Percentiles rank a stretch among this genome's conserved stretches.
These are phyloP conservation scores for Nannospalax galili DNA, from an alignment of 2,113 vertebrate species.

Conservation along the genomic window DNA sequence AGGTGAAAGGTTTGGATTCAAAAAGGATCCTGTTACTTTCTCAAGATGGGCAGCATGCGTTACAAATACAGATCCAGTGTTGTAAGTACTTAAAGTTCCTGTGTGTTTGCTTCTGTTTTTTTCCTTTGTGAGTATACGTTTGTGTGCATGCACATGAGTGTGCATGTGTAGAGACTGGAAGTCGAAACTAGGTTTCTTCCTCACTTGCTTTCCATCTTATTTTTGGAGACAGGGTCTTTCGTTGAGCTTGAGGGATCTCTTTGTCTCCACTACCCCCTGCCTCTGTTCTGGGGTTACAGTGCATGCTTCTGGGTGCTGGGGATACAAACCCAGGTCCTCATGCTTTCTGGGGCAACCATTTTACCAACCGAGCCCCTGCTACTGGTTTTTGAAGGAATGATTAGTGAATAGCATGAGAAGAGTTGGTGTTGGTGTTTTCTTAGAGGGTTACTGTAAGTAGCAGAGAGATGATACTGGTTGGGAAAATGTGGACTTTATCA, in stretches of 20 bases:
- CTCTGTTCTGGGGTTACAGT: not conserved
- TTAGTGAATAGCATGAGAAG: not conserved
- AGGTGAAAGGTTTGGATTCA: not conserved
- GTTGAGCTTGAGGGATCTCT: not conserved
- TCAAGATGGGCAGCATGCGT: not conserved
- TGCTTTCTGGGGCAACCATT: not conserved
- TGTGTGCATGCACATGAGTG: no score
- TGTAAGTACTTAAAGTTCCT: not conserved
- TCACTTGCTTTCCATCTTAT: not conserved
- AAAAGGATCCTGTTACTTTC: not conserved
- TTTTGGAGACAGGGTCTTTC: not conserved
- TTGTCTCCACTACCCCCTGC: not conserved
- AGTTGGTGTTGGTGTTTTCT: not conserved
- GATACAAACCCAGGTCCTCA: not conserved
- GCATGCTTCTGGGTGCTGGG: not conserved
- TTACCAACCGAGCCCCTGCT: not conserved
- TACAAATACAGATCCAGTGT: not conserved
- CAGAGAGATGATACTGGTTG: not conserved
- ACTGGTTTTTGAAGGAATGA: not conserved
- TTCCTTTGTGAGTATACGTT: not conserved
- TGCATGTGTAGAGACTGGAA: no score
- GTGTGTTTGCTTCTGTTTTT: not conserved
- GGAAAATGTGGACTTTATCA: not conserved
- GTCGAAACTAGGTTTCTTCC: no score
- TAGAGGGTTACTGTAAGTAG: not conserved